Evolutionary conservation across 2,888 invertebrate species (phyloP).

Genomic region (Drosophila anceps): DNA sequence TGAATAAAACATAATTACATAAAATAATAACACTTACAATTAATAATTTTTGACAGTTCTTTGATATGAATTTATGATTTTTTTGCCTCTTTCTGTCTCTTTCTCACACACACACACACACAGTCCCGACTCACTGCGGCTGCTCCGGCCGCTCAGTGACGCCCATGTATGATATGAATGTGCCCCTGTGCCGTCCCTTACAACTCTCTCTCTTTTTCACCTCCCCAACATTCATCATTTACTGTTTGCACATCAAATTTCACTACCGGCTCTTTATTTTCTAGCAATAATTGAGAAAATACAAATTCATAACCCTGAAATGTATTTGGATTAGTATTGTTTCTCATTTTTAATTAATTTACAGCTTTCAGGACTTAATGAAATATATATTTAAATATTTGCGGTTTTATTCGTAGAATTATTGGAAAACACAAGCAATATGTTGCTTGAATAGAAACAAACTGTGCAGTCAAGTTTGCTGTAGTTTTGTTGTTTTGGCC

Average conservation of each 20-base stretch:
- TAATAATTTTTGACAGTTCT: conserved; percentile 8
- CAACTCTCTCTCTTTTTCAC: background rate
- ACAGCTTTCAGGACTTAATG: background rate
- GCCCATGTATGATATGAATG: conserved; percentile 58
- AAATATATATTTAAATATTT: background rate
- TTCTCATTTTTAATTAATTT: background rate
- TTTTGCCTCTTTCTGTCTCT: background rate
- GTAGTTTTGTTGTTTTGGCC: background rate
- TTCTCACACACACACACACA: background rate
- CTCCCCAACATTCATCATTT: background rate
- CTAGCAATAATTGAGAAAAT: background rate
- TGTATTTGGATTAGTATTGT: no score
- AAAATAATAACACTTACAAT: conserved; percentile 27
- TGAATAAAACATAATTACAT: conserved; percentile 31
- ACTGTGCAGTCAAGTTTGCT: background rate
- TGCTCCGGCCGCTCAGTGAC: conserved; percentile 21
- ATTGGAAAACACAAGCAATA: background rate
- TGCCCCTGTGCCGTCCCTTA: conserved; percentile 40
- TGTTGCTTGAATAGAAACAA: background rate
- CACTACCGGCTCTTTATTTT: background rate
- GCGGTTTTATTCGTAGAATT: background rate
- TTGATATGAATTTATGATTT: background rate
- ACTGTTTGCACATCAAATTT: background rate
- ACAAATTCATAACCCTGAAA: background rate
- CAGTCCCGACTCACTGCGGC: conserved; percentile 29